A percentile compares a stretch with the other conserved stretches of the same genome.
These are phyloP conservation scores for Eristalinus aeneus DNA, from an alignment of 2,888 invertebrate genomes.

Conservation along the genomic window DNA sequence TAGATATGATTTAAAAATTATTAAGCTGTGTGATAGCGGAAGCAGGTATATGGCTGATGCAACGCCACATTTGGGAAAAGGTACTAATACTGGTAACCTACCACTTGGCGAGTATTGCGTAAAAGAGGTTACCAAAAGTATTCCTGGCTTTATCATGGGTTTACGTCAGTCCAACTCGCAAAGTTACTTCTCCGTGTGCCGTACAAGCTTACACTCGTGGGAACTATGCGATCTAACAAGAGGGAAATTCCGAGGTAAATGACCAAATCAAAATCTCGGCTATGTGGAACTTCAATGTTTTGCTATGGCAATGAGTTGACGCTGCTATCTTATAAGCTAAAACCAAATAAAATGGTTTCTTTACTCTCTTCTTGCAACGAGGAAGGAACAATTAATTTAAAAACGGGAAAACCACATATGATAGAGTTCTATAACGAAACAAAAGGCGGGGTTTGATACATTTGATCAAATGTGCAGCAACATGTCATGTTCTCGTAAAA, in stretches of 20 bases:
- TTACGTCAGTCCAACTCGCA: too few species aligned
- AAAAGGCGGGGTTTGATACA: too few species aligned
- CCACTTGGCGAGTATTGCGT: constrained; percentile 53
- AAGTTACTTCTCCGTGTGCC: too few species aligned
- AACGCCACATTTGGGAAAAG: constrained; percentile 50
- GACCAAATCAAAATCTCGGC: constrained; percentile 62
- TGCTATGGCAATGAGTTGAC: background rate
- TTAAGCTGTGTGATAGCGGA: constrained; percentile 50
- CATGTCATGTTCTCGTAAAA: too few species aligned
- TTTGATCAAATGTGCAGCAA: too few species aligned
- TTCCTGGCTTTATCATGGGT: constrained; percentile 46
- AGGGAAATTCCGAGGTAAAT: constrained; percentile 72
- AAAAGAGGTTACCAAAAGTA: constrained; percentile 50
- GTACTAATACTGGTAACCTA: constrained; percentile 18
- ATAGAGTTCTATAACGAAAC: background rate
- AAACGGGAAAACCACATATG: background rate
- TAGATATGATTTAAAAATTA: constrained; percentile 46
- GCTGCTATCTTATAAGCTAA: too few species aligned
- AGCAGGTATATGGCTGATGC: constrained; percentile 57
- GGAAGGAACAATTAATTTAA: too few species aligned
- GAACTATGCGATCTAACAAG: too few species aligned
- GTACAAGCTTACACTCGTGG: too few species aligned
- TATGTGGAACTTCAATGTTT: background rate
- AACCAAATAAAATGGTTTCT: too few species aligned
- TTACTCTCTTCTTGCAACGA: too few species aligned